phyloP scores from a whole-genome alignment of 2,888 invertebrate genomes.

The Aricia artaxerxes region DNA sequence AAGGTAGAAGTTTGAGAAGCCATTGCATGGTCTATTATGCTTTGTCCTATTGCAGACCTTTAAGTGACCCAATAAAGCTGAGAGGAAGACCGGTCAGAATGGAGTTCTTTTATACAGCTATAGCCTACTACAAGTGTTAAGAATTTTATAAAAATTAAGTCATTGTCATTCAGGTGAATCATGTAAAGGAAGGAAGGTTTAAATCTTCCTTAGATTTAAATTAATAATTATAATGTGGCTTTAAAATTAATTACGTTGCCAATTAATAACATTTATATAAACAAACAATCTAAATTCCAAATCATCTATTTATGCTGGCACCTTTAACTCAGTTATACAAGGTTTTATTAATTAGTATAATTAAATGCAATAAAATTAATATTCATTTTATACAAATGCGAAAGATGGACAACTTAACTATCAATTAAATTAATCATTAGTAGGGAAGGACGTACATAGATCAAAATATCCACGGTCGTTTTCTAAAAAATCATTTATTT shows the following conservation, averaged over 20 bases:
- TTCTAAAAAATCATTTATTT: background rate
- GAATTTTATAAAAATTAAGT: background rate
- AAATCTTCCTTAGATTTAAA: too few relatives aligned
- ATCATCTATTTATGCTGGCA: conserved; percentile 1
- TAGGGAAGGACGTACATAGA: background rate
- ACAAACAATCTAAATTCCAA: background rate
- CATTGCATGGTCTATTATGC: too few relatives aligned
- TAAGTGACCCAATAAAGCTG: too few relatives aligned
- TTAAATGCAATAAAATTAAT: conserved; percentile 6
- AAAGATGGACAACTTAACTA: background rate
- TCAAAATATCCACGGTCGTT: background rate
- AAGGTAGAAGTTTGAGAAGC: too few relatives aligned
- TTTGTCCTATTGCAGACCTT: too few relatives aligned
- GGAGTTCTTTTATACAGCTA: too few relatives aligned
- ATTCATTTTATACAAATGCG: conserved; percentile 5
- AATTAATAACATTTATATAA: background rate
- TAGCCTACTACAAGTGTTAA: too few relatives aligned
- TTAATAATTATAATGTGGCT: background rate
- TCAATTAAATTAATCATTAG: background rate
- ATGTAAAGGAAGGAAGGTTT: background rate
- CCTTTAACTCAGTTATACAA: background rate
- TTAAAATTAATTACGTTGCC: background rate
- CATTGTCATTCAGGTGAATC: background rate
- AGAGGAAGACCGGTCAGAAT: too few relatives aligned
- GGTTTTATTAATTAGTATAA: conserved; percentile 3